Evolutionary conservation across 2,113 vertebrate genomes (phyloP).

Genomic region (Grantiella picta): DNA sequence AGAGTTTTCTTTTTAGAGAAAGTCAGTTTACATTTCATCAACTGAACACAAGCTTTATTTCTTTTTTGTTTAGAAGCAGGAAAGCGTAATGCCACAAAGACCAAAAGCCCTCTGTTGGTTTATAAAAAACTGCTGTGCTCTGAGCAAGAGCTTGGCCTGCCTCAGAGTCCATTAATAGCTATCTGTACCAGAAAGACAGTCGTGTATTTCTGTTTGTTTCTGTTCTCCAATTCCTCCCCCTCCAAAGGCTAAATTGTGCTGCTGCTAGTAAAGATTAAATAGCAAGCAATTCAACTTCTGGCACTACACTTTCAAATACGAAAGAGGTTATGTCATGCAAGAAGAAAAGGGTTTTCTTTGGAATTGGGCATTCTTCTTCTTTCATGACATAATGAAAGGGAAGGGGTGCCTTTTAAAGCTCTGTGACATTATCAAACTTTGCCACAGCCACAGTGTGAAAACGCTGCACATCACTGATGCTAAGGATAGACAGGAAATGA

Average conservation of each 20-base stretch:
- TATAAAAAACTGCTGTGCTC: slow-evolving; percentile 38
- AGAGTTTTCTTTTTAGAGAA: not conserved
- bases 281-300: slow-evolving; percentile 43
- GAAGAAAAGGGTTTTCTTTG: slow-evolving; percentile 43
- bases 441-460: not conserved
- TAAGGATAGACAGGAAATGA: not conserved
- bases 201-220: slow-evolving; percentile 56
- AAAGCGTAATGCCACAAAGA: slow-evolving; percentile 30
- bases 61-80: slow-evolving; percentile 44
- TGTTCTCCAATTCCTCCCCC: slow-evolving; percentile 40
- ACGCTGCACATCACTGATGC: not conserved
- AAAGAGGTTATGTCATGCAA: slow-evolving; percentile 40
- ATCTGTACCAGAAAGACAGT: slow-evolving; percentile 53
- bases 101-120: slow-evolving; percentile 59
- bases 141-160: slow-evolving; percentile 36
- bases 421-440: not conserved
- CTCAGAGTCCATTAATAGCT: slow-evolving; percentile 18
- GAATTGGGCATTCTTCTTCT: not conserved
- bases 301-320: slow-evolving; percentile 1
- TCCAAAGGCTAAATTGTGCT: slow-evolving; percentile 57
- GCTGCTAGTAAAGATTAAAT: slow-evolving; percentile 51
- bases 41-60: slow-evolving; percentile 44
- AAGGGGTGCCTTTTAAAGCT: not conserved
- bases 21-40: slow-evolving; percentile 47
- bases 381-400: not conserved